These are phyloP conservation scores for Drosophila koepferae DNA, from an alignment of 2,888 invertebrate genomes.

Conservation along the genomic window DNA sequence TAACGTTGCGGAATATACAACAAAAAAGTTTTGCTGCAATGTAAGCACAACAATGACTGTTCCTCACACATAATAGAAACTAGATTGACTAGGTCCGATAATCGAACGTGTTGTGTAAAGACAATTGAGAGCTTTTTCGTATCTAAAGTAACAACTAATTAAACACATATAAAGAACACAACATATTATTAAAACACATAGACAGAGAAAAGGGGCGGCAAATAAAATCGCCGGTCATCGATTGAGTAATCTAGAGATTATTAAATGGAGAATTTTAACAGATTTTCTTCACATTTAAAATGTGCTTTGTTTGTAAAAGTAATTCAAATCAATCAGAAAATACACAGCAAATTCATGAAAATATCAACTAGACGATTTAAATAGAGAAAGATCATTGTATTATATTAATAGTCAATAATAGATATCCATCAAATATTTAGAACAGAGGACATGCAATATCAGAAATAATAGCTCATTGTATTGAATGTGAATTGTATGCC, in stretches of 20 bases:
- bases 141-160: slow-evolving; percentile 12
- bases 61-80: slow-evolving; percentile 27
- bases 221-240: not conserved
- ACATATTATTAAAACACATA: slow-evolving; percentile 7
- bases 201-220: not conserved
- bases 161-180: slow-evolving; percentile 19
- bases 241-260: slow-evolving; percentile 8
- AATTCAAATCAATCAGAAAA: not conserved
- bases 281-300: not conserved
- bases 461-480: not conserved
- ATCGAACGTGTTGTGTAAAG: slow-evolving; percentile 13
- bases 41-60: slow-evolving; percentile 7
- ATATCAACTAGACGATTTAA: not conserved
- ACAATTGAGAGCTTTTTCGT: slow-evolving; percentile 9
- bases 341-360: not conserved
- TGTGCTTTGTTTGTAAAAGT: not conserved
- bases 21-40: not conserved
- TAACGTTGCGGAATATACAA: slow-evolving; percentile 42
- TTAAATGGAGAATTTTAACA: not conserved
- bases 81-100: slow-evolving; percentile 8
- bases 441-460: not conserved
- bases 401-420: not conserved
- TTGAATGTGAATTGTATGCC: not conserved
- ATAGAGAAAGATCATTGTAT: not conserved
- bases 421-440: not conserved